Conservation (phyloP, 2,888 invertebrate species). For the Deilephila porcellus region DNA sequence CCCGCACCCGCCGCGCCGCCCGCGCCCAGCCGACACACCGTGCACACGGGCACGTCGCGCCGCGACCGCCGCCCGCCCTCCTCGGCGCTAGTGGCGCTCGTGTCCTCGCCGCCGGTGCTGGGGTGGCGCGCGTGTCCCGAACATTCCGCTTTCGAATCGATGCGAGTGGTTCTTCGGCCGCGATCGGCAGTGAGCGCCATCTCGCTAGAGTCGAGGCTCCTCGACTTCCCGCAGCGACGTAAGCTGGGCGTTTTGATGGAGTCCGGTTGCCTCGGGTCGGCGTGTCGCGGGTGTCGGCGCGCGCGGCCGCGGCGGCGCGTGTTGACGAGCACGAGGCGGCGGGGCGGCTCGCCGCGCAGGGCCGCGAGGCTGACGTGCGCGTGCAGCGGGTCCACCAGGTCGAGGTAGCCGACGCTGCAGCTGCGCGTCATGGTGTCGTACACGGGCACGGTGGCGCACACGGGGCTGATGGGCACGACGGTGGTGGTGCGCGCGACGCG, state of each 20-base stretch:
- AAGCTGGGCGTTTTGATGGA: slow-evolving; percentile 78
- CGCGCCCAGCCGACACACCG: slow-evolving; percentile 59
- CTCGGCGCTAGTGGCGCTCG: slow-evolving; percentile 58
- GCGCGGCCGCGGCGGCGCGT: slow-evolving; percentile 63
- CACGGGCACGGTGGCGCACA: slow-evolving; percentile 71
- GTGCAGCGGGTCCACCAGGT: slow-evolving; percentile 91
- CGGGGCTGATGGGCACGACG: slow-evolving; percentile 87
- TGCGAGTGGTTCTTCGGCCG: slow-evolving; percentile 15
- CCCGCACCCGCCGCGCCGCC: slow-evolving; percentile 48
- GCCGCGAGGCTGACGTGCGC: slow-evolving; percentile 90
- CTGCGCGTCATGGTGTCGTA: slow-evolving; percentile 91
- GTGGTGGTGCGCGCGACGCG: slow-evolving; percentile 83
- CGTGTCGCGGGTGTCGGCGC: slow-evolving; percentile 68
- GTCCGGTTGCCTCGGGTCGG: slow-evolving; percentile 57
- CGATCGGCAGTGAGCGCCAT: slow-evolving; percentile 79
- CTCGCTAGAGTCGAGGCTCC: slow-evolving; percentile 94
- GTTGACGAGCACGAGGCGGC: slow-evolving; percentile 90
- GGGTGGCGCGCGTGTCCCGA: slow-evolving; percentile 56
- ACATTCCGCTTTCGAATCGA: slow-evolving; percentile 35
- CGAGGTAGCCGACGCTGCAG: slow-evolving; percentile 95
- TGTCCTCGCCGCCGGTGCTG: slow-evolving; percentile 60
- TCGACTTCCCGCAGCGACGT: slow-evolving; percentile 90
- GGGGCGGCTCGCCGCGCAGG: slow-evolving; percentile 90
- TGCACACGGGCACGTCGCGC: slow-evolving; percentile 59
- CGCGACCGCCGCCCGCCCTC: slow-evolving; percentile 51